A percentile compares a stretch with the other conserved stretches of the same genome.
Evolutionary conservation across 2,113 vertebrate genomes (phyloP).

Genomic region (Myotis davidii): DNA sequence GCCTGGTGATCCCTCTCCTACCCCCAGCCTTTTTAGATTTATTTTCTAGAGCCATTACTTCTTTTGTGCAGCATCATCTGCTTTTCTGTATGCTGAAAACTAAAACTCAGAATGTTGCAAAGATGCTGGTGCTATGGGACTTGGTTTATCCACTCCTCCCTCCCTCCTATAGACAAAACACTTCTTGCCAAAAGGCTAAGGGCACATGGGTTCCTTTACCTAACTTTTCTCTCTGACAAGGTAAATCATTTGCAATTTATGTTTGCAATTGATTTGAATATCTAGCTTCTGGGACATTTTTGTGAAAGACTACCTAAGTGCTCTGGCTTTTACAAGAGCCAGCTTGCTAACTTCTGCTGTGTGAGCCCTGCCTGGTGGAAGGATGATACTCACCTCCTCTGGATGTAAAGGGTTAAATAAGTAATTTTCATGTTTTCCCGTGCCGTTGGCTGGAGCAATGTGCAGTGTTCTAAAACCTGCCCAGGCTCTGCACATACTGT

Average conservation of each 20-base stretch:
- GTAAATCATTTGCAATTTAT: conserved; percentile 47
- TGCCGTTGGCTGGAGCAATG: conserved; percentile 65
- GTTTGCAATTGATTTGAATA: conserved; percentile 56
- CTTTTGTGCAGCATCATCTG: neutral
- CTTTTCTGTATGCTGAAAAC: conserved; percentile 13
- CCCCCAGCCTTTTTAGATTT: neutral
- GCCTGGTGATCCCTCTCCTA: neutral
- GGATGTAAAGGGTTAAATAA: conserved; percentile 41
- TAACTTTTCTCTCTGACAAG: conserved; percentile 11
- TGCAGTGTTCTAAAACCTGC: conserved; percentile 58
- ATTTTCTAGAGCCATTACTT: neutral
- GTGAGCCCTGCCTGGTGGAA: neutral
- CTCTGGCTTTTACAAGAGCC: conserved; percentile 17
- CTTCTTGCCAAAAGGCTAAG: conserved; percentile 9
- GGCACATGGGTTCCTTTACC: conserved; percentile 36
- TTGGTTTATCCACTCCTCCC: neutral
- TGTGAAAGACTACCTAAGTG: neutral
- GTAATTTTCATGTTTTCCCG: conserved; percentile 49
- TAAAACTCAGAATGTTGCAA: conserved; percentile 40
- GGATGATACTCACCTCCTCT: neutral
- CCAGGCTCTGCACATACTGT: conserved; percentile 50
- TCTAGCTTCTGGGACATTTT: conserved; percentile 46
- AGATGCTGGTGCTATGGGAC: neutral
- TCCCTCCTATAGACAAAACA: neutral
- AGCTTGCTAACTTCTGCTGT: conserved; percentile 39